Conservation (phyloP, 2,797 vertebrate genomes). For the Dipus sagitta region DNA sequence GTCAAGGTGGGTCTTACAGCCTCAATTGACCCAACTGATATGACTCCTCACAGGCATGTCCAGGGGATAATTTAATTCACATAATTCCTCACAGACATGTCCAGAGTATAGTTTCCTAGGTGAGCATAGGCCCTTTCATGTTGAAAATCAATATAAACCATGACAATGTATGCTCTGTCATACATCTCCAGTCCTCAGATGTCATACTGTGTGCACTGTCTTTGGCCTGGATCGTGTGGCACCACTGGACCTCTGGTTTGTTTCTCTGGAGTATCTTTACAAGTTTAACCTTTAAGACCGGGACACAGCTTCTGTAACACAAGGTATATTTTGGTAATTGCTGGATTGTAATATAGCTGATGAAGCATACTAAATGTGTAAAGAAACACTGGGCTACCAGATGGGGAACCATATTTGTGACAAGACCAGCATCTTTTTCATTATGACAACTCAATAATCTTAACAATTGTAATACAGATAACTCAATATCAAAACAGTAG, state of each 20-base stretch:
- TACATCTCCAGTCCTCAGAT: background rate
- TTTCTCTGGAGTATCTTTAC: background rate
- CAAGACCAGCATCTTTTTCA: background rate
- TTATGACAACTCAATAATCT: too few relatives aligned
- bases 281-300: background rate
- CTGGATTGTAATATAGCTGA: background rate
- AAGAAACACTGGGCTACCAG: background rate
- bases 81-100: too few relatives aligned
- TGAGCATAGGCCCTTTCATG: too few relatives aligned
- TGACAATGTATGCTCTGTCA: background rate
- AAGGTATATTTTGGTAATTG: background rate
- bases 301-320: background rate
- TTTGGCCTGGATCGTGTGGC: background rate
- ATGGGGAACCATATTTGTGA: background rate
- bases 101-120: too few relatives aligned
- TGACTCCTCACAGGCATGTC: too few relatives aligned
- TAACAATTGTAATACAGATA: background rate
- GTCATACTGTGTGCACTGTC: background rate
- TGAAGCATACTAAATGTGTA: constrained; percentile 1
- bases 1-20: too few relatives aligned
- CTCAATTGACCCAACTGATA: too few relatives aligned
- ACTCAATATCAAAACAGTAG: background rate
- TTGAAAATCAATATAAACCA: too few relatives aligned
- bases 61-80: too few relatives aligned
- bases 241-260: background rate